These are phyloP conservation scores for Reticulitermes lucifugus DNA, from an alignment of 2,888 invertebrate genomes.

Conservation along the genomic window DNA sequence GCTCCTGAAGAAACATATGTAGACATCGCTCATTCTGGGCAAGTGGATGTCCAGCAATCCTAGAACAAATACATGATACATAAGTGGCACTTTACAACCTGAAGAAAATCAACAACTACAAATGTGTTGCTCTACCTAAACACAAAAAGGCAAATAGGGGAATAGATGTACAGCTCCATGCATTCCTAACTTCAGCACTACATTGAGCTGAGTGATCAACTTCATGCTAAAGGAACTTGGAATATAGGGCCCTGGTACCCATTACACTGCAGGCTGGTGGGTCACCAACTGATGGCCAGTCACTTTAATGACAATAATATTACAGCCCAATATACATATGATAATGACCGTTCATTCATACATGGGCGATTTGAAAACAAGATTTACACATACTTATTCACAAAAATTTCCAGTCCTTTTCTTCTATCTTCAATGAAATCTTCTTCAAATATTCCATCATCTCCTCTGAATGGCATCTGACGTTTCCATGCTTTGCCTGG, in stretches of 20 bases:
- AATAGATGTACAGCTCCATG: too few species aligned
- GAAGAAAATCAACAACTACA: not conserved
- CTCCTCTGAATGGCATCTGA: constrained; percentile 97
- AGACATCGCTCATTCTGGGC: constrained; percentile 99
- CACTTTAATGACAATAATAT: too few species aligned
- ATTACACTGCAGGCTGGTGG: too few species aligned
- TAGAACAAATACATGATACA: constrained; percentile 62
- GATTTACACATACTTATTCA: constrained; percentile 87
- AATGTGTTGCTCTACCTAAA: not conserved
- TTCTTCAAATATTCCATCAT: constrained; percentile 99
- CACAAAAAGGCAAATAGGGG: too few species aligned
- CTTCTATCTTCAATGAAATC: constrained; percentile 99
- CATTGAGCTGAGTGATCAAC: too few species aligned
- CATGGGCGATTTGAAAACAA: too few species aligned
- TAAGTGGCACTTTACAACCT: not conserved
- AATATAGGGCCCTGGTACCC: too few species aligned
- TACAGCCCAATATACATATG: too few species aligned
- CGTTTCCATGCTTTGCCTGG: constrained; percentile 99
- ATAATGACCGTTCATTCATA: too few species aligned
- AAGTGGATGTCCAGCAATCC: constrained; percentile 97
- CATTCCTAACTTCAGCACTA: too few species aligned
- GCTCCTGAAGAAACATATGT: constrained; percentile 99
- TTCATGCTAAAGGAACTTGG: too few species aligned
- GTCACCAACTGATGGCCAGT: too few species aligned
- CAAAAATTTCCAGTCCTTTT: constrained; percentile 96